A percentile compares a stretch with the other conserved stretches of the same genome.
phyloP scores from a whole-genome alignment of 1,140 invertebrate genomes.

The Caerostris extrusa region DNA sequence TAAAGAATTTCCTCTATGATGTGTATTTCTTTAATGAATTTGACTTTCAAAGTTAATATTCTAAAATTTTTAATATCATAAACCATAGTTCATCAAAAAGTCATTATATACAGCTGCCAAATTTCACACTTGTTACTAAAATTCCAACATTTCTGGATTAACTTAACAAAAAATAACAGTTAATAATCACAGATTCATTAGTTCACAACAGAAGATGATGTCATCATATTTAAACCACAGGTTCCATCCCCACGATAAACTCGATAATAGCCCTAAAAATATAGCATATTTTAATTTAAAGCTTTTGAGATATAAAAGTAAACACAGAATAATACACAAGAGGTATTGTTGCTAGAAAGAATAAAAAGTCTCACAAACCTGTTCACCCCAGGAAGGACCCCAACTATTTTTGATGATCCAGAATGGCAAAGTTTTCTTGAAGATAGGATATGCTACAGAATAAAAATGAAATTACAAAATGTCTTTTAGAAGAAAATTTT shows the following conservation, averaged over 20 bases:
- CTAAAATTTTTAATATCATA: too few species aligned
- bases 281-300: neutral
- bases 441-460: conserved; percentile 89
- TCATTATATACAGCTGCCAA: too few species aligned
- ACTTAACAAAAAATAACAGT: neutral
- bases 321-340: neutral
- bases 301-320: neutral
- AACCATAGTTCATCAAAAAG: too few species aligned
- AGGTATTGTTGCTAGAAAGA: neutral
- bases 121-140: neutral
- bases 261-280: conserved; percentile 93
- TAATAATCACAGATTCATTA: conserved; percentile 79
- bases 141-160: neutral
- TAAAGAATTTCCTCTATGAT: too few species aligned
- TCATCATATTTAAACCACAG: conserved; percentile 96
- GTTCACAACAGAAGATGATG: conserved; percentile 90
- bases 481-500: neutral
- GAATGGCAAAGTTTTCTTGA: conserved; percentile 91
- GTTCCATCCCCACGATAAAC: conserved; percentile 96
- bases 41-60: too few species aligned
- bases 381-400: conserved; percentile 91
- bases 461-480: conserved; percentile 72
- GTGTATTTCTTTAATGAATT: too few species aligned
- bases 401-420: conserved; percentile 98
- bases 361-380: conserved; percentile 81